Conservation (phyloP, 1,140 invertebrate species). For the Sesamia nonagrioides region DNA sequence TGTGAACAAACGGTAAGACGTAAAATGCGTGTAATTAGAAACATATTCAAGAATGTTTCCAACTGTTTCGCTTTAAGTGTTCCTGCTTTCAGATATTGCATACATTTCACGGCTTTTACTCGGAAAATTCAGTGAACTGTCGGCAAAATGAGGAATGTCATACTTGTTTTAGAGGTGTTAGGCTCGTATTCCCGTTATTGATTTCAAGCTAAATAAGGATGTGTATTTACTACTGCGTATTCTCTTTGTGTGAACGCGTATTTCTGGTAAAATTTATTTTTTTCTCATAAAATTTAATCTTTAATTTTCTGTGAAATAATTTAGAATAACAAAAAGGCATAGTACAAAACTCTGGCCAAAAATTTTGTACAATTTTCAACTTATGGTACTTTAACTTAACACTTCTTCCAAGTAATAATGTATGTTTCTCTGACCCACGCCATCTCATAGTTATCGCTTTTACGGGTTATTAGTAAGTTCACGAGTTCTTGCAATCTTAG, state of each 20-base stretch:
- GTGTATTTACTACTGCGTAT: neutral
- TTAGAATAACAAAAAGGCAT: too few species aligned
- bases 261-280: neutral
- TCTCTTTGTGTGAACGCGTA: neutral
- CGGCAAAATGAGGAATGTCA: neutral
- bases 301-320: too few species aligned
- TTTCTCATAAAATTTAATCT: too few species aligned
- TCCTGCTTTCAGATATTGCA: conserved; percentile 25
- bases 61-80: conserved; percentile 14
- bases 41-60: conserved; percentile 19
- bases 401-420: too few species aligned
- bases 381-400: too few species aligned
- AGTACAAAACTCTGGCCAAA: too few species aligned
- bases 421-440: too few species aligned
- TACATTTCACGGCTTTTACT: neutral
- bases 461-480: too few species aligned
- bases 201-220: neutral
- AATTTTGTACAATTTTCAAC: too few species aligned
- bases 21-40: conserved; percentile 37
- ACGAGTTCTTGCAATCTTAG: too few species aligned
- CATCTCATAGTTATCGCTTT: too few species aligned
- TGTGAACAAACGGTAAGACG: conserved; percentile 27
- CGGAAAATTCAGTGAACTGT: conserved; percentile 18
- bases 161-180: conserved; percentile 11
- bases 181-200: neutral